A percentile compares a stretch with the other conserved stretches of the same genome.
phyloP scores from a whole-genome alignment of 2,888 invertebrate genomes.

The Portevinia maculata region DNA sequence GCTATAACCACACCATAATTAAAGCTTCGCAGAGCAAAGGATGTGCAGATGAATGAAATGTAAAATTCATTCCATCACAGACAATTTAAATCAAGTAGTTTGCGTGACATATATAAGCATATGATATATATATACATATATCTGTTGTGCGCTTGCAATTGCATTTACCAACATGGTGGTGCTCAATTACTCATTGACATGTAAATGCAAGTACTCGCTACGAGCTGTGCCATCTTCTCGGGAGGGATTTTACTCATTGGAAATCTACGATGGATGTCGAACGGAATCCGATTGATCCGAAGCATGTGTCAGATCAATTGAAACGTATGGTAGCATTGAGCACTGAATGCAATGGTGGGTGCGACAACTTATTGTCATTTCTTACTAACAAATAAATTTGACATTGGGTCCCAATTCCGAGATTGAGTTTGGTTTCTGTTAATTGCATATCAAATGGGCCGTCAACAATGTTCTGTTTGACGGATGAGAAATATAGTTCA shows the following conservation, averaged over 20 bases:
- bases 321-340: neutral
- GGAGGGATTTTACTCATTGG: slow-evolving; percentile 2
- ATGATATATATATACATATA: neutral
- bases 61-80: neutral
- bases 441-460: slow-evolving; percentile 9
- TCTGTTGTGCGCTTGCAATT: neutral
- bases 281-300: slow-evolving; percentile 9
- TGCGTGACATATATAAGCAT: neutral
- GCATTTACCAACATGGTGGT: neutral
- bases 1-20: slow-evolving; percentile 14
- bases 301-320: slow-evolving; percentile 29
- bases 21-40: neutral
- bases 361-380: slow-evolving; percentile 1
- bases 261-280: slow-evolving; percentile 11
- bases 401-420: slow-evolving; percentile 13
- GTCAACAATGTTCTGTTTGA: neutral
- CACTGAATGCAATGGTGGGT: neutral
- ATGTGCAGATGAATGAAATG: slow-evolving; percentile 7
- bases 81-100: slow-evolving; percentile 13
- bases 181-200: slow-evolving; percentile 23
- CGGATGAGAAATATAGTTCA: no score
- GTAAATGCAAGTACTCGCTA: neutral
- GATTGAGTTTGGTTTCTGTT: slow-evolving; percentile 21
- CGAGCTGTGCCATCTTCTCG: neutral
- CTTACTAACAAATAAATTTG: slow-evolving; percentile 4